Evolutionary conservation across 1,140 invertebrate genomes (phyloP).

Genomic region (Chrysoperla carnea): DNA sequence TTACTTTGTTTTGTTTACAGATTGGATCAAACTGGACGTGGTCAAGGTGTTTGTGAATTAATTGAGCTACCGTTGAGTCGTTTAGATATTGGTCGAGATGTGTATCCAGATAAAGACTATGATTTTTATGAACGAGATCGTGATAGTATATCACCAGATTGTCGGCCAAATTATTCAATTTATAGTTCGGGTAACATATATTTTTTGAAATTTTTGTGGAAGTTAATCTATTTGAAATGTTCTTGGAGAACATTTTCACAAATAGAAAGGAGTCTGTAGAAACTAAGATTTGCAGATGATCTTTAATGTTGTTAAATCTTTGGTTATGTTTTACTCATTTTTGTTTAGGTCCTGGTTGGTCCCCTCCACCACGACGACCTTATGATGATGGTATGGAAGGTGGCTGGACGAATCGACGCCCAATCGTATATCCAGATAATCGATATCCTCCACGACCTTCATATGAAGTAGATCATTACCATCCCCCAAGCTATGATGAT

Average conservation of each 20-base stretch:
- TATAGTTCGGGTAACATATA: background rate
- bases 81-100: conserved; percentile 40
- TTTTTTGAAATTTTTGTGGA: too few species aligned
- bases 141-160: conserved; percentile 25
- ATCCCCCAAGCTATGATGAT: conserved; percentile 10
- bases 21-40: conserved; percentile 37
- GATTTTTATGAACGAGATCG: conserved; percentile 60
- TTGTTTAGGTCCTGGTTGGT: too few species aligned
- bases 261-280: too few species aligned
- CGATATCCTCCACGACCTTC: background rate
- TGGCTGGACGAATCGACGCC: background rate
- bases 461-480: conserved; percentile 6
- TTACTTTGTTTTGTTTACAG: too few species aligned
- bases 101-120: conserved; percentile 46
- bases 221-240: too few species aligned
- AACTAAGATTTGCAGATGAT: too few species aligned
- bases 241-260: too few species aligned
- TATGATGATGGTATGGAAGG: too few species aligned
- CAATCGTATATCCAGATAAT: background rate
- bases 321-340: too few species aligned
- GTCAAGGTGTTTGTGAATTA: conserved; percentile 52
- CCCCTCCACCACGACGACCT: too few species aligned
- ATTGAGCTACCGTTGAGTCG: conserved; percentile 43
- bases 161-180: conserved; percentile 10
- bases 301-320: too few species aligned